Conservation (phyloP, 2,888 invertebrate genomes). For the Lacanobia wlatinum region DNA sequence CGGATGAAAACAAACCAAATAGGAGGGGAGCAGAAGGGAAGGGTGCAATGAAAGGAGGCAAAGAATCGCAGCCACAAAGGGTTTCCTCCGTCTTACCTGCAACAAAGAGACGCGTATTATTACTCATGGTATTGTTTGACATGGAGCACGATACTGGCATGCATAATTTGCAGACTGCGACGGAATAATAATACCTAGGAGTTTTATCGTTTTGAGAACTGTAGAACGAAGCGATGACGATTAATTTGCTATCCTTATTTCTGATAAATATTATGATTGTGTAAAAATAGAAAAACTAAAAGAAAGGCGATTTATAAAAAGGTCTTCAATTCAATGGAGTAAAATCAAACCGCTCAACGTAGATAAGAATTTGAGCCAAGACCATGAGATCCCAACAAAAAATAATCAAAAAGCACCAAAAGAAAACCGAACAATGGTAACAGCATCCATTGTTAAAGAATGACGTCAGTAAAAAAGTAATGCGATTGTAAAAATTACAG, state of each 20-base stretch:
- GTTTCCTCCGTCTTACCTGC: constrained; percentile 82
- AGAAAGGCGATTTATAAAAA: neutral
- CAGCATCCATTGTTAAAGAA: constrained; percentile 55
- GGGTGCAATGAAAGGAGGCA: constrained; percentile 62
- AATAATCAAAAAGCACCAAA: constrained; percentile 25
- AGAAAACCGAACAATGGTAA: constrained; percentile 53
- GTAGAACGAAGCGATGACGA: constrained; percentile 11
- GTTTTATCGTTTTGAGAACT: constrained; percentile 38
- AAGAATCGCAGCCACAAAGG: constrained; percentile 71
- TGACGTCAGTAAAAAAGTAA: constrained; percentile 63
- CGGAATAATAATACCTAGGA: constrained; percentile 56
- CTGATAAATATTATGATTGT: neutral
- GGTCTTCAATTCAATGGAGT: neutral
- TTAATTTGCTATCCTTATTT: neutral
- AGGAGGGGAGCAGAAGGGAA: constrained; percentile 59
- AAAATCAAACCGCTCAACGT: constrained; percentile 27
- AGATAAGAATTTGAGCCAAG: constrained; percentile 20
- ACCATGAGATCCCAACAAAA: constrained; percentile 23
- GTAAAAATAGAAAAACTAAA: neutral
- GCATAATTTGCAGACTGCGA: constrained; percentile 58
- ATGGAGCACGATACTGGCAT: constrained; percentile 59
- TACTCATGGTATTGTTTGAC: constrained; percentile 69
- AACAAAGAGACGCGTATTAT: constrained; percentile 80
- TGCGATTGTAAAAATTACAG: constrained; percentile 56
- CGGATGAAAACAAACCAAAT: constrained; percentile 65